Evolutionary conservation across 2,888 invertebrate genomes (phyloP), one percentile per base, ranked within the genome.

Genomic region (Eristalinus aeneus): DNA sequence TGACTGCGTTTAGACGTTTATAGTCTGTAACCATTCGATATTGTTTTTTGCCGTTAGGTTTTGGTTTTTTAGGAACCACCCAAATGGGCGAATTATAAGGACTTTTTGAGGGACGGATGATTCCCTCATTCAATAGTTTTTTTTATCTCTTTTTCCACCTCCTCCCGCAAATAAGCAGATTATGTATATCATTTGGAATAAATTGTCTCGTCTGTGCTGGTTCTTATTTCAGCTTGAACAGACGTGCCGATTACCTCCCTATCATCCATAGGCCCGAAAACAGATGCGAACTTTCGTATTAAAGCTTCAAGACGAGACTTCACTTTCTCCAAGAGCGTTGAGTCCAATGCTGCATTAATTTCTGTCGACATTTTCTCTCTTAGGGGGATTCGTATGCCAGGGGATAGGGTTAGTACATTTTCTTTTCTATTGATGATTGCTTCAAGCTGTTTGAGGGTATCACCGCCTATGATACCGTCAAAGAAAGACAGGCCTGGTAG

Each of bases 171-270:
- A 23, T 89, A 83, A 22, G 89, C 88, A 0, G 92, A 92, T 74
- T 91, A 91, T 12, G 91, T 83, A 76, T 92, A 92, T 1, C 88
- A 88, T 89, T 91, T 91, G 0, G 89, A 75, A 64, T 89, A 89
- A 2, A 91, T 89, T 0, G 91, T 91, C 10, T 85, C 83, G 10
- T 88, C 69, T 22, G 88, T 77, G 4, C 79, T 87, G 1, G 89
- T 89, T 58, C 85, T 72, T 10, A 92, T 92, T 46, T 89, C 63
- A 54, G 92, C 91, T 78, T 89, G 89, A 0, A 90, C 87, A 11
- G 22, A 58, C 16, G 60, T 60, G 5, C 56, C 34, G 5, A 56
- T 34, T 10, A 32, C 8, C 5, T 60, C 60, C 27, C 27, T 27
- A 27, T 27, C 27, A 27, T 27, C 27, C 2, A 27, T 27, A 3